Conservation (phyloP, 2,797 vertebrate species). For the Enteromius thamalakanensis region DNA sequence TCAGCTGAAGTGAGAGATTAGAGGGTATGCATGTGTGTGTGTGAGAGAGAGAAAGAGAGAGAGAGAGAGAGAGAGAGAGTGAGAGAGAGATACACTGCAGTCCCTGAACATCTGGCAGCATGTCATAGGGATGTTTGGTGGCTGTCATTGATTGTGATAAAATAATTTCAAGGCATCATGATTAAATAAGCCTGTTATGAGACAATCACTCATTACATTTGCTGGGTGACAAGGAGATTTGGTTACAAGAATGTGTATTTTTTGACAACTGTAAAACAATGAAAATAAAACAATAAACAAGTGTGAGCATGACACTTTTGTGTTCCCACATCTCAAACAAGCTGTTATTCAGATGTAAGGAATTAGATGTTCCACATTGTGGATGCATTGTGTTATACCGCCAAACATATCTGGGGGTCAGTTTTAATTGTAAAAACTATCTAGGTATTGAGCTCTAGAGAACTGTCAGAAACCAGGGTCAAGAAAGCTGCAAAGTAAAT, state of each 20-base stretch:
- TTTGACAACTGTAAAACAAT: constrained; percentile 9
- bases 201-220: constrained; percentile 87
- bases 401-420: background rate
- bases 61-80: constrained; percentile 71
- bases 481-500: background rate
- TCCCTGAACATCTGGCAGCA: constrained; percentile 97
- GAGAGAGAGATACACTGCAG: constrained; percentile 77
- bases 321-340: background rate
- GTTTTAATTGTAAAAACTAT: background rate
- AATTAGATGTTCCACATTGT: background rate
- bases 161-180: constrained; percentile 99
- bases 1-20: constrained; percentile 50
- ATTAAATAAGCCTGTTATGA: constrained; percentile 98
- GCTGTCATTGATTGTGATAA: constrained; percentile 99
- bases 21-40: background rate
- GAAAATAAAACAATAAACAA: background rate
- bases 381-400: background rate
- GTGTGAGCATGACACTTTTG: constrained; percentile 1
- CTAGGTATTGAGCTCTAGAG: background rate
- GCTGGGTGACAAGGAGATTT: constrained; percentile 80
- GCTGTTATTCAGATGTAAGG: background rate
- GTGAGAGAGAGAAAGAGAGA: background rate
- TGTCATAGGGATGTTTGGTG: constrained; percentile 88
- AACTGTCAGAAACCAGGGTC: background rate
- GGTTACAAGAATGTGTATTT: constrained; percentile 49